Percentiles rank a stretch among this genome's conserved stretches.
phyloP scores from a whole-genome alignment of 2,797 vertebrate species.

The Sebastes hubbsi region DNA sequence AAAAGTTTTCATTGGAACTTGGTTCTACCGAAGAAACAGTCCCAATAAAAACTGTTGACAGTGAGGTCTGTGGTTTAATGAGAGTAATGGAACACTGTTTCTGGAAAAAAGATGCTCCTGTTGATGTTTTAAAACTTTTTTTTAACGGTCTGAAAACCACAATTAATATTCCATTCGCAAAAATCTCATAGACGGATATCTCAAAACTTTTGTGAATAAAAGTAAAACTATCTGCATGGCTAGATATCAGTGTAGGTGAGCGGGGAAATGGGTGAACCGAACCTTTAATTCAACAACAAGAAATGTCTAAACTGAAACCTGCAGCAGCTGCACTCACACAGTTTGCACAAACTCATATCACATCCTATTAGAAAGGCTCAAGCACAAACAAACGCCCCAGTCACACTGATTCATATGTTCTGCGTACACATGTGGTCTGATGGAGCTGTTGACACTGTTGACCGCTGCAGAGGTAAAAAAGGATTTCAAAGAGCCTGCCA shows the following conservation, averaged over 20 bases:
- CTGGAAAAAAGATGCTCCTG: slow-evolving; percentile 41
- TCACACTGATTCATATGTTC: slow-evolving; percentile 65
- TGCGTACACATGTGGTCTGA: slow-evolving; percentile 62
- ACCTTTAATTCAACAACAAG: slow-evolving; percentile 14
- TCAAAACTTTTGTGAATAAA: not conserved
- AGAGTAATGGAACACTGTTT: slow-evolving; percentile 39
- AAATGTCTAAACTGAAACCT: slow-evolving; percentile 11
- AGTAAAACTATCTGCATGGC: not conserved
- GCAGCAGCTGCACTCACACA: slow-evolving; percentile 49
- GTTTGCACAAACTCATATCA: slow-evolving; percentile 50
- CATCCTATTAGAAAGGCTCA: slow-evolving; percentile 58
- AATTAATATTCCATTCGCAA: slow-evolving; percentile 24
- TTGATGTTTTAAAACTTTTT: not conserved
- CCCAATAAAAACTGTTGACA: slow-evolving; percentile 57
- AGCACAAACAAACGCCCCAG: slow-evolving; percentile 51
- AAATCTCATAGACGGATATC: not conserved
- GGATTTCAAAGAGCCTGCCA: slow-evolving; percentile 68
- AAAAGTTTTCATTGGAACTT: slow-evolving; percentile 58
- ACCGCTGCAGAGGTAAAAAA: slow-evolving; percentile 71
- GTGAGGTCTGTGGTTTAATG: slow-evolving; percentile 45
- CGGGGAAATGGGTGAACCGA: not conserved
- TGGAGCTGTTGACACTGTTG: slow-evolving; percentile 73
- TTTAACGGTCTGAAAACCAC: slow-evolving; percentile 5
- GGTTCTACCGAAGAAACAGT: slow-evolving; percentile 24
- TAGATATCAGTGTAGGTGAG: not conserved